Evolutionary conservation across 2,113 vertebrate species (phyloP).

Genomic region (Ia io): DNA sequence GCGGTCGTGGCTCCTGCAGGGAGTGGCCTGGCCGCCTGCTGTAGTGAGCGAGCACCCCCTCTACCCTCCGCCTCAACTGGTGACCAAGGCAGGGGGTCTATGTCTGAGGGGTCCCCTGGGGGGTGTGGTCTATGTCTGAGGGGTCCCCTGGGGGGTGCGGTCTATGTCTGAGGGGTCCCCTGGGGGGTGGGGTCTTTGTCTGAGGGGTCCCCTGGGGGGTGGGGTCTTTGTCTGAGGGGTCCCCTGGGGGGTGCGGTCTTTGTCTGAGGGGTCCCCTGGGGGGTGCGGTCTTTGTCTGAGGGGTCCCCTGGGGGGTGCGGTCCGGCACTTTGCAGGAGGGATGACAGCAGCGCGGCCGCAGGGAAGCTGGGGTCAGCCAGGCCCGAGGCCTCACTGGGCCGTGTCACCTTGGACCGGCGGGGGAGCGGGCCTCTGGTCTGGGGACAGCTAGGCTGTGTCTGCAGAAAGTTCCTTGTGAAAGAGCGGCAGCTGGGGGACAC

Average conservation of each 20-base stretch:
- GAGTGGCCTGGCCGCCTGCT: no score
- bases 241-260: neutral
- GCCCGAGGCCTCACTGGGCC: neutral
- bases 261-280: neutral
- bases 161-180: no score
- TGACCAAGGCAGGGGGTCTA: no score
- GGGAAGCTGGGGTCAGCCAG: neutral
- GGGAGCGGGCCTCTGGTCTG: accelerated
- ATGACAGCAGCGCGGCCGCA: accelerated
- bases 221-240: no score
- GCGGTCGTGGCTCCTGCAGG: no score
- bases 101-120: no score
- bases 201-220: neutral
- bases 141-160: neutral
- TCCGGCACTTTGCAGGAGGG: neutral
- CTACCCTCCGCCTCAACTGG: no score
- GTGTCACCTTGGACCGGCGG: accelerated
- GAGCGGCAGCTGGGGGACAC: accelerated
- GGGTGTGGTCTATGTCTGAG: no score
- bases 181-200: neutral
- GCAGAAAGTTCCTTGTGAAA: neutral
- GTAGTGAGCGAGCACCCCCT: no score
- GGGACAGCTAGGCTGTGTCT: accelerated
- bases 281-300: no score
- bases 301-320: neutral